Percentiles rank a stretch among this genome's conserved stretches.
These are phyloP conservation scores for Sturnus vulgaris DNA, from an alignment of 2,113 vertebrate species.

Conservation along the genomic window DNA sequence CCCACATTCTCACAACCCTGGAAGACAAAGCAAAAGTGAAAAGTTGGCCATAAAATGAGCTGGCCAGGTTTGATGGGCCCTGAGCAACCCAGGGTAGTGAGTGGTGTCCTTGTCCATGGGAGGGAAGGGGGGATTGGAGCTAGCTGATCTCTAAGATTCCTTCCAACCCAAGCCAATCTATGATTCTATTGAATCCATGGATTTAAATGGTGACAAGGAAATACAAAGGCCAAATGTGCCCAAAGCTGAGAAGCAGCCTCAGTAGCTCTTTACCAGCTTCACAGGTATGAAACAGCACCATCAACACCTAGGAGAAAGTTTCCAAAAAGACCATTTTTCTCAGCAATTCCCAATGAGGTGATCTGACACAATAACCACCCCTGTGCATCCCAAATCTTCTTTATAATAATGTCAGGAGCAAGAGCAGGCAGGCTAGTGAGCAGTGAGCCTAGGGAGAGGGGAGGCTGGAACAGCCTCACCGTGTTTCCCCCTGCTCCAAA, in stretches of 20 bases:
- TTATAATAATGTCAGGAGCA: background rate
- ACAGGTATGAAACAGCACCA: background rate
- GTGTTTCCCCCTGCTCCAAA: accelerated
- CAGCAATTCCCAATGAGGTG: background rate
- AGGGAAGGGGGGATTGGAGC: accelerated
- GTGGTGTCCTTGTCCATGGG: background rate
- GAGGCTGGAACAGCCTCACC: background rate
- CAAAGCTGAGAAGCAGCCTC: background rate
- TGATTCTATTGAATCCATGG: background rate
- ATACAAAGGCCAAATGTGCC: background rate
- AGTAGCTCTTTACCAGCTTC: background rate
- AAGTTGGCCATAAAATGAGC: background rate
- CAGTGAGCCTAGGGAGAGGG: accelerated
- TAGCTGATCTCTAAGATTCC: too few relatives aligned
- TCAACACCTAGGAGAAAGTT: background rate
- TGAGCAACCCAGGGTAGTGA: background rate
- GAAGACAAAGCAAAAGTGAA: background rate
- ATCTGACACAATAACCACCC: background rate
- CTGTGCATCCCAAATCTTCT: background rate
- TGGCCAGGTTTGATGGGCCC: background rate
- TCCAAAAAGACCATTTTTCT: background rate
- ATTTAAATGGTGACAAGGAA: background rate
- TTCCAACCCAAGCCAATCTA: background rate
- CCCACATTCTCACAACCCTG: background rate
- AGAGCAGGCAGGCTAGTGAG: accelerated